Percentiles rank a stretch among this genome's conserved stretches.
Conservation (phyloP, 2,113 vertebrate species). For the Melanerpes formicivorus region DNA sequence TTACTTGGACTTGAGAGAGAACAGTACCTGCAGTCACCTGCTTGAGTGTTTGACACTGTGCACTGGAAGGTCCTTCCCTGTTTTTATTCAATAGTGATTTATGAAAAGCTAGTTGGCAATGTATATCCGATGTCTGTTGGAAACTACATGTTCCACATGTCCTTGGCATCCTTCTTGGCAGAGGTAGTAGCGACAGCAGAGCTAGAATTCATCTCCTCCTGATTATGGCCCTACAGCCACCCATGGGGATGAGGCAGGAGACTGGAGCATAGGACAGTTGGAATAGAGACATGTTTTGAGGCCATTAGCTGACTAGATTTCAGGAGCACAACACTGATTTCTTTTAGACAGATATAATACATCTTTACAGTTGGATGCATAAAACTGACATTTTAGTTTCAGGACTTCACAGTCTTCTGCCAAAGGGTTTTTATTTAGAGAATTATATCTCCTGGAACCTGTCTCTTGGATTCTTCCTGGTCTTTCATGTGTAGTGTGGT, state of each 20-base stretch:
- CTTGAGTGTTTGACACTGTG: not conserved
- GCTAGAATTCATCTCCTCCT: not conserved
- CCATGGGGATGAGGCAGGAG: rapidly evolving
- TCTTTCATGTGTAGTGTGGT: not conserved
- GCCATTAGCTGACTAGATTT: not conserved
- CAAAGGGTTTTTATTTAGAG: not conserved
- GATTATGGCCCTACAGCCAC: not conserved
- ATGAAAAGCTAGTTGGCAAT: not conserved
- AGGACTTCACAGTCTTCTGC: not conserved
- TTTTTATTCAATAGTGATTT: not conserved
- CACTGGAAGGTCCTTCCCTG: not conserved
- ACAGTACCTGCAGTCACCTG: rapidly evolving
- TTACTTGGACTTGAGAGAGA: not conserved
- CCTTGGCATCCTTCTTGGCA: not conserved
- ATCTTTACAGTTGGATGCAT: not conserved
- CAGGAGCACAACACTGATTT: not conserved
- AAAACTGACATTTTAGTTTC: not conserved
- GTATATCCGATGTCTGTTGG: not conserved
- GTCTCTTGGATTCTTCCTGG: not conserved
- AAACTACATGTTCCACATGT: not conserved
- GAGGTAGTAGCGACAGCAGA: not conserved
- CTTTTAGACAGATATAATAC: not conserved
- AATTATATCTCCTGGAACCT: not conserved
- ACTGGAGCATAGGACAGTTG: not conserved
- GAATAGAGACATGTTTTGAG: not conserved